phyloP scores from a whole-genome alignment of 2,797 vertebrate species.

The Ataeniobius toweri region DNA sequence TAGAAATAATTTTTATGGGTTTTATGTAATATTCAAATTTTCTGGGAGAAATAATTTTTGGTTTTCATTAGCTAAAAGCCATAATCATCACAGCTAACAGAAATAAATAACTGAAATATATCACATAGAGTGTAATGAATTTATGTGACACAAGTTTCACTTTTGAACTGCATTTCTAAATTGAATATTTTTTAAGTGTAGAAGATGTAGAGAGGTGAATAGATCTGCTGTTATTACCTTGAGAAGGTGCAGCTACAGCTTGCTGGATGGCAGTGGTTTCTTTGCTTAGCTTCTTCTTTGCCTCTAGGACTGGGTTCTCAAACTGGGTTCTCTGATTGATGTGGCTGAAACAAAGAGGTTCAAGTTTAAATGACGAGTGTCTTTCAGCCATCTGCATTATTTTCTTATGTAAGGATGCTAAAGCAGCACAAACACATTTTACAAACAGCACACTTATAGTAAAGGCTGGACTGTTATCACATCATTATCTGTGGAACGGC shows the following conservation, averaged over 20 bases:
- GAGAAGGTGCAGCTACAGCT: constrained; percentile 67
- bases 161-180: not conserved
- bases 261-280: constrained; percentile 71
- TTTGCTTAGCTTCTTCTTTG: constrained; percentile 87
- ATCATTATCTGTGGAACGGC: constrained; percentile 30
- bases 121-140: not conserved
- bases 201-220: not conserved
- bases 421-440: not conserved
- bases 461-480: constrained; percentile 16
- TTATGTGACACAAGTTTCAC: not conserved
- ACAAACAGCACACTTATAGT: not conserved
- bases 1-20: not conserved
- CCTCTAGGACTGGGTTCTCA: constrained; percentile 97
- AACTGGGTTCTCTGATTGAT: constrained; percentile 99
- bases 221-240: constrained; percentile 64
- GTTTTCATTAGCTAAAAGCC: not conserved
- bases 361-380: constrained; percentile 2
- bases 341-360: constrained; percentile 78
- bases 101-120: not conserved
- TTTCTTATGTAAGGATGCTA: not conserved
- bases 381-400: not conserved
- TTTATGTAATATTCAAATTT: not conserved
- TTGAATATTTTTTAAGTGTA: not conserved
- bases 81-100: not conserved
- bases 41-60: not conserved